phyloP scores from a whole-genome alignment of 2,113 vertebrate genomes.

The Nipponia nippon region DNA sequence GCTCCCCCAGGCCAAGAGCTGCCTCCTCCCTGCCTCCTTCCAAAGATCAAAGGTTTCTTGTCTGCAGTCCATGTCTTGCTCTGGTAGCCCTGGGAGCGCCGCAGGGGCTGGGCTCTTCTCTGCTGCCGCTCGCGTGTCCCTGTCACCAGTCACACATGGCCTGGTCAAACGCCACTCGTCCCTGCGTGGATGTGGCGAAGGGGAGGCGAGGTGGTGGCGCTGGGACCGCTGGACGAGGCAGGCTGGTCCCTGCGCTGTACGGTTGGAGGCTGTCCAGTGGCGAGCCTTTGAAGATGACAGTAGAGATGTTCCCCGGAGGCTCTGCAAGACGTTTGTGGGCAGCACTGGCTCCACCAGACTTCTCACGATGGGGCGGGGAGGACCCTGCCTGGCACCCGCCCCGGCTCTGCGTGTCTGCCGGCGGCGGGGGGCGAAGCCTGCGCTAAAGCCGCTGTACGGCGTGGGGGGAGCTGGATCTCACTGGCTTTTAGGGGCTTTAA shows the following conservation, averaged over 20 bases:
- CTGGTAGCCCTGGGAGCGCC: not conserved
- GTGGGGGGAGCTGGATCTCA: not conserved
- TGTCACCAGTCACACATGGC: not conserved
- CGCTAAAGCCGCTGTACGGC: not conserved
- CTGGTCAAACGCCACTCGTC: not conserved
- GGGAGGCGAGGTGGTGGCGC: not conserved
- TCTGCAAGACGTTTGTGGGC: not conserved
- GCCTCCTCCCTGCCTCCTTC: not conserved
- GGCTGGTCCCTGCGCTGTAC: not conserved
- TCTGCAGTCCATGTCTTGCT: not conserved
- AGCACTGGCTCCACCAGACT: not conserved
- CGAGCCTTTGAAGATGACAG: not conserved
- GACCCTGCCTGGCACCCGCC: not conserved
- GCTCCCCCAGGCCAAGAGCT: not conserved
- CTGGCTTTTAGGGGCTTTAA: not conserved
- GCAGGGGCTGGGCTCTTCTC: not conserved
- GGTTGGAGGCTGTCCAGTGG: not conserved
- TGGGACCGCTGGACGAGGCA: not conserved
- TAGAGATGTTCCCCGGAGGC: not conserved
- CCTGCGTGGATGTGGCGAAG: rapidly evolving
- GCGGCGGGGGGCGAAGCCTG: not conserved
- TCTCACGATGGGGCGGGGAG: not conserved
- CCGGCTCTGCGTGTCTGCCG: not conserved
- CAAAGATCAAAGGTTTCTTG: not conserved
- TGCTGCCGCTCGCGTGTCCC: rapidly evolving